Evolutionary conservation across 2,797 vertebrate genomes (phyloP), one percentile per base, ranked within the genome.

Genomic region (Fringilla coelebs): DNA sequence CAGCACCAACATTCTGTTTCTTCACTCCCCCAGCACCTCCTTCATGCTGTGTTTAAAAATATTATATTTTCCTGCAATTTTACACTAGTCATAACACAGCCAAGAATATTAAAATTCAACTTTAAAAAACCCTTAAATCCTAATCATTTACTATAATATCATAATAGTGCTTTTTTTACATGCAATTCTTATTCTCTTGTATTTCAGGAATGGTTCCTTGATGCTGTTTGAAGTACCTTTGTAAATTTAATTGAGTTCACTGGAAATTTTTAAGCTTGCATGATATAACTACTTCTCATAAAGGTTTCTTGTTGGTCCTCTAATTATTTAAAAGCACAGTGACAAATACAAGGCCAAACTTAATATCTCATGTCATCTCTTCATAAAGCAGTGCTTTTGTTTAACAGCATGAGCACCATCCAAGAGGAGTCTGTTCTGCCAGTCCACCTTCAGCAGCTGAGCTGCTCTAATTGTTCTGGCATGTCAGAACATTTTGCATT

Each of bases 281-380:
- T 9, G 75, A 81, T 58, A 83, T 17, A 94, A 94, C 86, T 60
- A 11, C 9, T 68, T 96, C 89, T 85, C 36, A 51, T 70, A 82
- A 96, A 88, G 6, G 12, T 55, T 94, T 96, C 88, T 29, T 21
- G 11, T 74, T 93, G 48, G 57, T 63, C 19, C 16, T 90, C 91
- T 91, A 90, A 88, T 83, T 65, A 91, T 77, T 71, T 83, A 91
- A 82, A 95, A 96, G 74, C 32, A 40, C 46, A 71, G 75, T 72
- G 68, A 93, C 70, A 95, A 96, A 96, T 87, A 76, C 28, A 79
- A 94, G 87, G 94, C 57, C 83, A 67, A 95, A 88, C 82, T 63
- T 95, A 92, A 72, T 65, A 82, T 76, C 60, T 91, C 67, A 58
- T 71, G 68, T 77, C 83, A 93, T 60, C n/a, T 92, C 91, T 74